Evolutionary conservation across 2,113 vertebrate genomes (phyloP).

Genomic region (Gorilla gorilla): DNA sequence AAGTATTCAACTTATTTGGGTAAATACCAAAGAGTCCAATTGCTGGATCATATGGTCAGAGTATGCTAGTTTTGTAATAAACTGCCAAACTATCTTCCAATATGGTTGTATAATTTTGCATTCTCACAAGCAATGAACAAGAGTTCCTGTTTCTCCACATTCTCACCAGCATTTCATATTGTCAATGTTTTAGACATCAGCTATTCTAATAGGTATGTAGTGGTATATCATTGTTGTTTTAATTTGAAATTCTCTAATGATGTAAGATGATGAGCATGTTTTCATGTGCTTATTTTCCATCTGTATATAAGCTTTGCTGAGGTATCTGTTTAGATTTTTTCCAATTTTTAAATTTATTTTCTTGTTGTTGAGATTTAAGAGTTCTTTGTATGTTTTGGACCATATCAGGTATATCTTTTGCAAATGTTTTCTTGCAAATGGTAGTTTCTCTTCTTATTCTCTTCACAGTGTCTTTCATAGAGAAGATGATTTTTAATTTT

Average conservation of each 20-base stretch:
- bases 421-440: neutral
- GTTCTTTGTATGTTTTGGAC: neutral
- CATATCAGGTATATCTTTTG: neutral
- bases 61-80: neutral
- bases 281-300: neutral
- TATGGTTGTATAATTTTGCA: neutral
- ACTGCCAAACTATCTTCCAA: neutral
- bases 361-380: neutral
- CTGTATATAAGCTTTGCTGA: neutral
- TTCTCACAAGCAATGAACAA: neutral
- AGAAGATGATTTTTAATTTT: neutral
- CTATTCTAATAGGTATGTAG: neutral
- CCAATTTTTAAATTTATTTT: constrained; percentile 2
- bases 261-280: neutral
- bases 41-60: neutral
- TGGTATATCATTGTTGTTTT: neutral
- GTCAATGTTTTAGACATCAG: neutral
- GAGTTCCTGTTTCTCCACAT: neutral
- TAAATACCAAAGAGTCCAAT: neutral
- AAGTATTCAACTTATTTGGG: neutral
- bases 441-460: neutral
- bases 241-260: neutral
- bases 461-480: neutral
- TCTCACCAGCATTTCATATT: neutral
- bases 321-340: neutral